A percentile compares a stretch with the other conserved stretches of the same genome.
phyloP scores from a whole-genome alignment of 2,888 invertebrate species.

The Pyrrhosoma nymphula region DNA sequence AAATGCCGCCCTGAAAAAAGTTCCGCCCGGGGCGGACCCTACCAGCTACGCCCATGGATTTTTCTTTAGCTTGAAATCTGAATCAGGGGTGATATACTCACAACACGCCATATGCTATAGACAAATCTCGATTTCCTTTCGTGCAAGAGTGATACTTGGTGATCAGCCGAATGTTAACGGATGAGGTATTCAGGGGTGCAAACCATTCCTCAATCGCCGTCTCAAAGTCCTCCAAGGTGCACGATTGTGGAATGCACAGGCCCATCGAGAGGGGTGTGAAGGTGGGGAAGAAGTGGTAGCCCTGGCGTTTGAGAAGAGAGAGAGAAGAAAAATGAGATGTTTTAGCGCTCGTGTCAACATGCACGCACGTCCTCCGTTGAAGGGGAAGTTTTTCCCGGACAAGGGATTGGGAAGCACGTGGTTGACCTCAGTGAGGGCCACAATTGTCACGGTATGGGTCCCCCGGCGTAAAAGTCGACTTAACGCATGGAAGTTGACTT shows the following conservation, averaged over 20 bases:
- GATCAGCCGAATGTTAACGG: conserved; percentile 20
- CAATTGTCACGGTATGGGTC: too few species aligned
- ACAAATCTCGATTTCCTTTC: neutral
- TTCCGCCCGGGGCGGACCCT: too few species aligned
- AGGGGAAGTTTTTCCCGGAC: too few species aligned
- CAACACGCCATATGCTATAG: neutral
- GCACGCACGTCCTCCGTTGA: too few species aligned
- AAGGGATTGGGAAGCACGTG: too few species aligned
- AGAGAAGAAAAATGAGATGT: neutral
- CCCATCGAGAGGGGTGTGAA: conserved; percentile 68
- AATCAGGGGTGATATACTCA: neutral
- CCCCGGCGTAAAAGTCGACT: too few species aligned
- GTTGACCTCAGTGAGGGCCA: too few species aligned
- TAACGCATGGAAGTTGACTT: too few species aligned
- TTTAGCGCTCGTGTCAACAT: too few species aligned
- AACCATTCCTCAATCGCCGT: conserved; percentile 33
- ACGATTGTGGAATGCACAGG: conserved; percentile 63
- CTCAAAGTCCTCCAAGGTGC: conserved; percentile 47
- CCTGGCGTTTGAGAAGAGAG: neutral
- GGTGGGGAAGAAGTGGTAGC: conserved; percentile 68
- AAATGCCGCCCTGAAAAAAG: too few species aligned
- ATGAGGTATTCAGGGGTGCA: conserved; percentile 34
- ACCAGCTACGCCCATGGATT: too few species aligned
- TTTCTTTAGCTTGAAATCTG: too few species aligned
- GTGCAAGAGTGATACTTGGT: neutral